Percentiles rank a stretch among this genome's conserved stretches.
Evolutionary conservation across 2,888 invertebrate species (phyloP).

Genomic region (Epiperipatus broadwayi): DNA sequence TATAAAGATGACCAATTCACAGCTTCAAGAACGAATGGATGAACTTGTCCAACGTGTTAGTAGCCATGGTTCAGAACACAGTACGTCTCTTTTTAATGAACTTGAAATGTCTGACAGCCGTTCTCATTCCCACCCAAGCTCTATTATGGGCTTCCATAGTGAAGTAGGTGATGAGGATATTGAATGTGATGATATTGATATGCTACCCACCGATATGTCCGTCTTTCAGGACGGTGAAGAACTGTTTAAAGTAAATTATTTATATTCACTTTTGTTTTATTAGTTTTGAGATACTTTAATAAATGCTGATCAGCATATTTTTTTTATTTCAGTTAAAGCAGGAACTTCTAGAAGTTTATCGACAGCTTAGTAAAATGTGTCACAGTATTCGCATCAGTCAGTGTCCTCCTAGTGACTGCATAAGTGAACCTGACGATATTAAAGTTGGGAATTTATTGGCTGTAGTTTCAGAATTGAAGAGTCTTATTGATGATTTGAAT

Average conservation of each 20-base stretch:
- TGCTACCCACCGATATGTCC: conserved; percentile 17
- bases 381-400: conserved; percentile 18
- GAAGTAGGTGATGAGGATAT: conserved; percentile 31
- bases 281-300: too few relatives aligned
- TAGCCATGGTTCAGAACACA: conserved; percentile 21
- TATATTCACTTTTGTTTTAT: conserved; percentile 13
- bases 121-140: too few relatives aligned
- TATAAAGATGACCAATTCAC: conserved; percentile 48
- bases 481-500: too few relatives aligned
- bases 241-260: conserved; percentile 18
- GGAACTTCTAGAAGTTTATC: conserved; percentile 31
- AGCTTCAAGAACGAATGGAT: conserved; percentile 48
- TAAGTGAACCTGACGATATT: too few relatives aligned
- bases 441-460: too few relatives aligned
- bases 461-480: too few relatives aligned
- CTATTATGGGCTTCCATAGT: conserved; percentile 19
- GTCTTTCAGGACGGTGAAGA: conserved; percentile 18
- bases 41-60: conserved; percentile 32
- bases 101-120: conserved; percentile 50
- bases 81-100: conserved; percentile 63
- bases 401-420: too few relatives aligned
- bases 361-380: conserved; percentile 30
- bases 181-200: conserved; percentile 38
- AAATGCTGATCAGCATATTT: conserved; percentile 23
- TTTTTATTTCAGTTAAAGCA: conserved; percentile 27